phyloP scores from a whole-genome alignment of 2,113 vertebrate genomes.

The Antechinus stuartii region DNA sequence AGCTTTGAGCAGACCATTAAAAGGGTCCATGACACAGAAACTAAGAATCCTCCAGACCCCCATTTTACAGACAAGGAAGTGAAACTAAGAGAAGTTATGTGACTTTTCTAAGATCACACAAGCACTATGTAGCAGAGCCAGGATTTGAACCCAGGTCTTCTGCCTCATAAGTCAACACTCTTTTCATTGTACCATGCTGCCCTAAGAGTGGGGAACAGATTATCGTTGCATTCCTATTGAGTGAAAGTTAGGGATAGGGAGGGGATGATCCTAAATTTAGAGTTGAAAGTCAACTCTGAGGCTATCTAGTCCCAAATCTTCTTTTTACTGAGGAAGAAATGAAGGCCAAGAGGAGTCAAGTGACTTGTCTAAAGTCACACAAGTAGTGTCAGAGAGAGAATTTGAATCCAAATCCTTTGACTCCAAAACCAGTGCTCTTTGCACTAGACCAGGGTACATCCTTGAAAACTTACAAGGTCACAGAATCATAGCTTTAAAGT shows the following conservation, averaged over 20 bases:
- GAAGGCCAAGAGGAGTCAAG: neutral
- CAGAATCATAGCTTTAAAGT: neutral
- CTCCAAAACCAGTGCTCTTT: neutral
- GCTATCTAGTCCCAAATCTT: neutral
- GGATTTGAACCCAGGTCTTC: neutral
- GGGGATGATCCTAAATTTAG: neutral
- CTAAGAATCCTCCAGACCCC: neutral
- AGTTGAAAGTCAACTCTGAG: neutral
- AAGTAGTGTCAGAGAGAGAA: neutral
- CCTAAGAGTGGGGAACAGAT: neutral
- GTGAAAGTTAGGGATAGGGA: neutral
- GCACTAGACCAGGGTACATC: neutral
- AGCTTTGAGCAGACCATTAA: neutral
- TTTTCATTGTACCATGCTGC: neutral
- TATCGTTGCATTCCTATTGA: constrained; percentile 20
- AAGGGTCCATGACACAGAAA: neutral
- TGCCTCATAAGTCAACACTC: neutral
- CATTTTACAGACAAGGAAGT: neutral
- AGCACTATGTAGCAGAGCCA: neutral
- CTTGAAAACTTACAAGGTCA: neutral
- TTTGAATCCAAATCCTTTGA: neutral
- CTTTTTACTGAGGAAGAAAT: neutral
- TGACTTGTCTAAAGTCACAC: neutral
- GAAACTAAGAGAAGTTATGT: neutral
- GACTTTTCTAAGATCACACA: neutral